phyloP scores from a whole-genome alignment of 1,140 invertebrate genomes.

The Drosophila quadrilineata region DNA sequence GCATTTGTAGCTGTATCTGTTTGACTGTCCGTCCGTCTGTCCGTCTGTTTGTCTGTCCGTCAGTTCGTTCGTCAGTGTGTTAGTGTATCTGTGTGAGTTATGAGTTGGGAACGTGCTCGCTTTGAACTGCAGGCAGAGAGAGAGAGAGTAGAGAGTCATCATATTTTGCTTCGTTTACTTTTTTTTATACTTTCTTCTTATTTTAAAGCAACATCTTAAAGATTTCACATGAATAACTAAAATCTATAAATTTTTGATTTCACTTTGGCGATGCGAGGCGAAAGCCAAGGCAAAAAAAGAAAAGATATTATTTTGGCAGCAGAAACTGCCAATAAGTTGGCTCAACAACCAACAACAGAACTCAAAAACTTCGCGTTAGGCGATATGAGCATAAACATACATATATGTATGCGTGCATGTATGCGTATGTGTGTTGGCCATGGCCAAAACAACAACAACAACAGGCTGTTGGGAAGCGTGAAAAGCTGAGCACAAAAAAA shows the following conservation, averaged over 20 bases:
- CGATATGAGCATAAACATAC: too few relatives aligned
- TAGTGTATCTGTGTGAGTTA: constrained; percentile 55
- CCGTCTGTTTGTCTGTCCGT: constrained; percentile 22
- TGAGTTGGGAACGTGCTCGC: constrained; percentile 59
- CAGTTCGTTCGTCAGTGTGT: too few relatives aligned
- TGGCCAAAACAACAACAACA: constrained; percentile 15
- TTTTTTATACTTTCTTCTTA: constrained; percentile 13
- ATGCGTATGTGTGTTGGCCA: constrained; percentile 11
- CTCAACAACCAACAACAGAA: constrained; percentile 12
- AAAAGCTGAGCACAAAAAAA: too few relatives aligned
- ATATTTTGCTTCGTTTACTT: constrained; percentile 11
- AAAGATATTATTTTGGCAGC: constrained; percentile 58
- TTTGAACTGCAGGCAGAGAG: constrained; percentile 55
- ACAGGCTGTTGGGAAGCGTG: too few relatives aligned
- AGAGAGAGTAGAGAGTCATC: too few relatives aligned
- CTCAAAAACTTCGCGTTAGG: constrained; percentile 16
- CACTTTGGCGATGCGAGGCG: constrained; percentile 59
- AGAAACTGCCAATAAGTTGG: constrained; percentile 70
- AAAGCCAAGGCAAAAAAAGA: constrained; percentile 21
- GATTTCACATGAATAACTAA: constrained; percentile 79
- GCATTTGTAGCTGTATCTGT: constrained; percentile 24
- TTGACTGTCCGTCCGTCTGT: too few relatives aligned
- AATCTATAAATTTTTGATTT: constrained; percentile 79
- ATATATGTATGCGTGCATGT: background rate
- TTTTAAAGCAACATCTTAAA: constrained; percentile 67